These are phyloP conservation scores for Bombus sibiricus DNA, from an alignment of 1,140 invertebrate species.

Conservation along the genomic window DNA sequence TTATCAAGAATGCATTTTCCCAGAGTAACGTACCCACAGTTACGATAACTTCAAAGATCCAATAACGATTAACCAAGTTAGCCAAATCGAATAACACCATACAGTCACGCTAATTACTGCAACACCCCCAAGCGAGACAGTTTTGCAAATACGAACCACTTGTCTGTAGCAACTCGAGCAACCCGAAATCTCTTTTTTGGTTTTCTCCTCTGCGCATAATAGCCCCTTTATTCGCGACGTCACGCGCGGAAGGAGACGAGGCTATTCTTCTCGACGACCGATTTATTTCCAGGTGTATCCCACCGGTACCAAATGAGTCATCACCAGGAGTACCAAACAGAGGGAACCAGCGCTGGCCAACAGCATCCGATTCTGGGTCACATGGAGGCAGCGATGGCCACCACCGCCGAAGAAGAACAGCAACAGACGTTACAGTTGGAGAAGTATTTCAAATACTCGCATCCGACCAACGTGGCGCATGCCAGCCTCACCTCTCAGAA, in stretches of 20 bases:
- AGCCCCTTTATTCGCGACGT: not conserved
- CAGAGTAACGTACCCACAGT: not conserved
- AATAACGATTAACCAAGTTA: too few species aligned
- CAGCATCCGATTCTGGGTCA: slow-evolving; percentile 75
- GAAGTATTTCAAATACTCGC: slow-evolving; percentile 83
- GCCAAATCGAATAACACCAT: too few species aligned
- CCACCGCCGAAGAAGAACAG: slow-evolving; percentile 75
- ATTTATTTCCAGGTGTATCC: slow-evolving; percentile 65
- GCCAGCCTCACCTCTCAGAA: slow-evolving; percentile 74
- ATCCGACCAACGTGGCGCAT: slow-evolving; percentile 76
- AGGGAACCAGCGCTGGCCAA: slow-evolving; percentile 50
- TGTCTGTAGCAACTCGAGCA: not conserved
- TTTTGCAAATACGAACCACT: not conserved
- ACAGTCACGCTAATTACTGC: not conserved
- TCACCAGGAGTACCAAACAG: slow-evolving; percentile 79
- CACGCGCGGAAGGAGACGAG: not conserved
- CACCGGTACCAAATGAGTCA: slow-evolving; percentile 80
- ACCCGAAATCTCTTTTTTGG: not conserved
- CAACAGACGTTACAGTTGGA: slow-evolving; percentile 80
- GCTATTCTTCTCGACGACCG: not conserved
- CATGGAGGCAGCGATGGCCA: slow-evolving; percentile 71
- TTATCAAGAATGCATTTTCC: not conserved
- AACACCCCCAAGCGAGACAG: not conserved
- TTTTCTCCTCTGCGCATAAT: not conserved
- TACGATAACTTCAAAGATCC: too few species aligned